Base-by-base conservation (phyloP, 2,113 vertebrate species). In the Triplophysa dalaica region DNA sequence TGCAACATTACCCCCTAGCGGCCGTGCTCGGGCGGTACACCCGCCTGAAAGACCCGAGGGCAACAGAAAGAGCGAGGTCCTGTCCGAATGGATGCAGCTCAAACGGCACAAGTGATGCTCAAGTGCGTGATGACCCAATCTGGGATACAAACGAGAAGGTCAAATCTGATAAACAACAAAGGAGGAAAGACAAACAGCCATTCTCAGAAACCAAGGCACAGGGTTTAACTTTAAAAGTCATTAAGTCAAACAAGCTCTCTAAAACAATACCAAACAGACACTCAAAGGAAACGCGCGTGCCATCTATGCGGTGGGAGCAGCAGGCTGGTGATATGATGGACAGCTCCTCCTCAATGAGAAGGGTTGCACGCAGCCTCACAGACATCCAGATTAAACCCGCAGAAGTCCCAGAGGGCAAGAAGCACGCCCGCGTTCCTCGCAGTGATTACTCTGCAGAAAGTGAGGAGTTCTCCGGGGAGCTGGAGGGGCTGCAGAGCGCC, bases 1-100 rank as follows among this genome's bases (percentile, higher is more conserved):
- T 89, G 19, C 90, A 90, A 85, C 90, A 92, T 64, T 94, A 91
- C 88, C 93, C 88, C 79, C 92, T 91, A 82, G 94, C 91, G 90
- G 91, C 88, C 52, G 89, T 87, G 41, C 83, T 90, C 56, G 89
- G 85, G 67, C 87, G 86, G 26, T 85, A 87, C 86, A 86, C 86
- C 12, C 83, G 87, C n/a, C 66, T 84, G 80, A 79, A 38, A 60
- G 75, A 75, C 54, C 67, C 74, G 6, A 65, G 66, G 63, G 75
- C 68, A 79, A 81, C 1, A 33, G 24, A 50, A 70, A 0, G 45
- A 5, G 63, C 83, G 83, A 85, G 85, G 69, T 81, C 76, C 67
- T 63, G 89, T 67, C 69, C 82, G 13, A 87, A 85, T 76, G 86
- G 78, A 4, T 90, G 89, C 79, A 45, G 68, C 70, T 80, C 84